Base-by-base conservation (phyloP, 2,888 invertebrate genomes). In the Heliconius charithonia region DNA sequence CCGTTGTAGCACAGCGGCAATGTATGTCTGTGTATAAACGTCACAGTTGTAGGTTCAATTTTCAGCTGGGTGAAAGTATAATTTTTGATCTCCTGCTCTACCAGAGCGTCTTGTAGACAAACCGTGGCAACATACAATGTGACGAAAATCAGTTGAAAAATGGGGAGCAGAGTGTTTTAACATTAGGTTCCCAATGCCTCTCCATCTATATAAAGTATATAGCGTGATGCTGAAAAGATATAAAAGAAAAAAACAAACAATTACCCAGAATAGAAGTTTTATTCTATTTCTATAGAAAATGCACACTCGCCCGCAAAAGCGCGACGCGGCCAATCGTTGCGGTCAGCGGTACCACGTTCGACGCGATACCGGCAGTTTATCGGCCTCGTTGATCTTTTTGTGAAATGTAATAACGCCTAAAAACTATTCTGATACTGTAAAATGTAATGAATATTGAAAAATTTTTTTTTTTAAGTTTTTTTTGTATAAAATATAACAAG, bases 281-380 rank as follows among this genome's bases (percentile, higher is more conserved):
- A 59, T 72, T 72, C 72, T 27, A 63, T 25, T 29, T 56, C 59
- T n/a, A 59, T 59, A 59, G 22, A 59, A 76, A 59, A 79, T 56
- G 63, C 27, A 63, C 63, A 63, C 27, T 63, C 63, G 63, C 27
- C 63, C 63, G 16, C 63, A 63, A 63, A 63, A 59, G 59, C 59
- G 59, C 59, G 59, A 27, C 51, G 75, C 32, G 71, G 71, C 75
- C 45, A 59, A 76, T 66, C 75, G 69, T 41, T 74, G 77, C 69
- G 79, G 79, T 77, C 77, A 72, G 72, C 76, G 76, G 72, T 77
- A 67, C 67, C 79, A 76, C 79, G 76, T 79, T 37, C 66, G 67
- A 56, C 62, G 62, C 73, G 62, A 77, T 62, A 77, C 51, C 45
- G 73, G 45, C 67, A 66, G 66, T 76, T 72, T 76, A 71, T 76